Conservation (phyloP, 2,888 invertebrate genomes). For the Brachypalpus laphriformis region DNA sequence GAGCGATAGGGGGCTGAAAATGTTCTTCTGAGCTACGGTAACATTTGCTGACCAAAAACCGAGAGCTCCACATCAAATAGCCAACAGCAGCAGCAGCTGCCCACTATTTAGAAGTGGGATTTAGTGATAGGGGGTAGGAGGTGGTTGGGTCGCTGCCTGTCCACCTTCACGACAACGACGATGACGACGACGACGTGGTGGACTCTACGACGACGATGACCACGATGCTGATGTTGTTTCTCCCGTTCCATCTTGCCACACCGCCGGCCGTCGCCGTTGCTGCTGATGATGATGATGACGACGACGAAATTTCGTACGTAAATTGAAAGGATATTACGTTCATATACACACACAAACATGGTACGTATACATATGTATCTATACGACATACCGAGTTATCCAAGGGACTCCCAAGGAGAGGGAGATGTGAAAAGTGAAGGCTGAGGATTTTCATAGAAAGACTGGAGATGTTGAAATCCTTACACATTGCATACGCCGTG, state of each 20-base stretch:
- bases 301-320: slow-evolving; percentile 74
- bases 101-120: slow-evolving; percentile 71
- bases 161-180: slow-evolving; percentile 63
- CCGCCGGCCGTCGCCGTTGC: neutral
- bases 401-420: slow-evolving; percentile 53
- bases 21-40: slow-evolving; percentile 65
- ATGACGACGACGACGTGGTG: slow-evolving; percentile 52
- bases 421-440: slow-evolving; percentile 73
- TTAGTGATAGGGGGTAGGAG: slow-evolving; percentile 47
- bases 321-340: slow-evolving; percentile 72
- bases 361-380: neutral
- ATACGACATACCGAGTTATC: slow-evolving; percentile 49
- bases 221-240: slow-evolving; percentile 71
- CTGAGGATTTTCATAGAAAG: slow-evolving; percentile 73
- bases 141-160: slow-evolving; percentile 43
- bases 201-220: slow-evolving; percentile 66
- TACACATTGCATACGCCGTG: slow-evolving; percentile 49
- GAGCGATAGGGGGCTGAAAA: slow-evolving; percentile 8
- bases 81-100: slow-evolving; percentile 73
- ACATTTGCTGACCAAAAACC: slow-evolving; percentile 74
- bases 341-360: slow-evolving; percentile 28
- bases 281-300: slow-evolving; percentile 66
- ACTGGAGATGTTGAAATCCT: slow-evolving; percentile 75
- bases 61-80: slow-evolving; percentile 74
- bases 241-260: slow-evolving; percentile 38